A percentile compares a stretch with the other conserved stretches of the same genome.
These are phyloP conservation scores for Dolomedes plantarius DNA, from an alignment of 2,888 invertebrate genomes.

Conservation along the genomic window DNA sequence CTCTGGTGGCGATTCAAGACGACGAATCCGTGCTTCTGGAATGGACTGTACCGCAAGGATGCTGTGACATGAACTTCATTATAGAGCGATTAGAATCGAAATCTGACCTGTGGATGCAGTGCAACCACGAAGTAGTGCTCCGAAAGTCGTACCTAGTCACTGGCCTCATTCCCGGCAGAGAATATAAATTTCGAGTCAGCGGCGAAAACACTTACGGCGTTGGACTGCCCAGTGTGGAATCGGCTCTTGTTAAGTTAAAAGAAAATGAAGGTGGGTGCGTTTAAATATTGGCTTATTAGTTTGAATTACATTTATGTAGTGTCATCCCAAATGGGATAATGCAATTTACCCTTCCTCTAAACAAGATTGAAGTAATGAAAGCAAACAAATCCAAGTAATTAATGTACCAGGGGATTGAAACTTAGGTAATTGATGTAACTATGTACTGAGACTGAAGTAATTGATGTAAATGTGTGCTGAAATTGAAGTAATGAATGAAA, in stretches of 20 bases:
- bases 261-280: neutral
- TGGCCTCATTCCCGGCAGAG: constrained; percentile 81
- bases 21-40: constrained; percentile 81
- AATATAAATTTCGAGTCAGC: constrained; percentile 85
- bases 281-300: no score
- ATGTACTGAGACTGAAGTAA: no score
- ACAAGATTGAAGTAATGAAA: no score
- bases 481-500: no score
- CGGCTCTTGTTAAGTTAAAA: constrained; percentile 33
- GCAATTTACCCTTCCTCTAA: no score
- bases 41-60: constrained; percentile 86
- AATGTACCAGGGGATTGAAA: no score
- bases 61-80: constrained; percentile 83
- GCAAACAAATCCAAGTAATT: no score
- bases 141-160: constrained; percentile 77
- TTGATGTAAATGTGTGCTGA: no score
- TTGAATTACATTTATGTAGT: no score
- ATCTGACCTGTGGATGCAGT: constrained; percentile 70
- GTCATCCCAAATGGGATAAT: no score
- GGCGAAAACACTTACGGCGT: constrained; percentile 87
- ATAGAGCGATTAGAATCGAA: constrained; percentile 84
- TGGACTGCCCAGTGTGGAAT: constrained; percentile 82
- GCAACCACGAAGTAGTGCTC: constrained; percentile 78
- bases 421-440: no score
- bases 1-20: neutral